Evolutionary conservation across 2,888 invertebrate species (phyloP).

Genomic region (Ariolimax columbianus): DNA sequence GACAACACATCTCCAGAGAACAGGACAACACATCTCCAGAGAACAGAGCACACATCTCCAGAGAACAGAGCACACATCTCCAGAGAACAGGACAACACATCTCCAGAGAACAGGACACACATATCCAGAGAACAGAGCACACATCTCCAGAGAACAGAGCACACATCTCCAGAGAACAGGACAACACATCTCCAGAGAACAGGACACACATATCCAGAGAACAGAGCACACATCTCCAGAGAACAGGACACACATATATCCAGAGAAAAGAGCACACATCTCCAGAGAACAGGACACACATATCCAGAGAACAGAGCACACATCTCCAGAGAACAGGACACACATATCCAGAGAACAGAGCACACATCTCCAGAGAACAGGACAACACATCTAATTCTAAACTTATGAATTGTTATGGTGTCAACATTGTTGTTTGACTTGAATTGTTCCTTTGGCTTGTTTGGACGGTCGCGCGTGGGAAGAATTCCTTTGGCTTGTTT

Average conservation of each 20-base stretch:
- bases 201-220: not conserved
- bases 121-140: not conserved
- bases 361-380: not conserved
- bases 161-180: not conserved
- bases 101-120: not conserved
- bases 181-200: not conserved
- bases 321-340: not conserved
- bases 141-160: not conserved
- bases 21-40: not conserved
- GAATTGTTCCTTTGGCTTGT: too few relatives aligned
- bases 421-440: too few relatives aligned
- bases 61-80: not conserved
- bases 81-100: not conserved
- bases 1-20: too few relatives aligned
- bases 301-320: not conserved
- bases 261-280: not conserved
- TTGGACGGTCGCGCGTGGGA: too few relatives aligned
- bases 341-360: not conserved
- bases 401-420: too few relatives aligned
- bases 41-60: not conserved
- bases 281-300: not conserved
- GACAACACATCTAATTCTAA: too few relatives aligned
- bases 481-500: too few relatives aligned
- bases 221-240: not conserved
- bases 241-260: not conserved